phyloP scores from a whole-genome alignment of 2,888 invertebrate species.

The Rosalia funebris region DNA sequence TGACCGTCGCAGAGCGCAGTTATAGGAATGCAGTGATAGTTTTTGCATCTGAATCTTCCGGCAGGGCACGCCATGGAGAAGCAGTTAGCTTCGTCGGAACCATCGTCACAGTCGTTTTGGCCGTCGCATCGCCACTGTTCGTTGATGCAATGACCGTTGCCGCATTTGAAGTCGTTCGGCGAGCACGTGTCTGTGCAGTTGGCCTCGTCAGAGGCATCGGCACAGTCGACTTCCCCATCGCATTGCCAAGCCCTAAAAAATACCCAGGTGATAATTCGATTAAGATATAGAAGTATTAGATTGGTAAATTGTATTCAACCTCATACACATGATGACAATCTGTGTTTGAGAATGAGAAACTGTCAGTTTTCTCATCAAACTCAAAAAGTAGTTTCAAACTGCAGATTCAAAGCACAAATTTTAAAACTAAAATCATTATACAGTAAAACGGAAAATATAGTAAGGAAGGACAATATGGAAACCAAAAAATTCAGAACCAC shows the following conservation, averaged over 20 bases:
- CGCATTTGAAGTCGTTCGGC: conserved; percentile 64
- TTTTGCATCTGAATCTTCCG: conserved; percentile 61
- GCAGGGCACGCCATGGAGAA: conserved; percentile 64
- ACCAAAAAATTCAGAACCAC: too few relatives aligned
- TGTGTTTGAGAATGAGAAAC: too few relatives aligned
- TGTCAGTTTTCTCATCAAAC: too few relatives aligned
- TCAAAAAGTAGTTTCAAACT: too few relatives aligned
- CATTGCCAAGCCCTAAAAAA: conserved; percentile 44
- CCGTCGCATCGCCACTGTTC: conserved; percentile 74
- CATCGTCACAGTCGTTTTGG: conserved; percentile 71
- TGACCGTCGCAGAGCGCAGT: conserved; percentile 75
- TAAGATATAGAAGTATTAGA: too few relatives aligned
- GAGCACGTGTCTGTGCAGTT: conserved; percentile 72
- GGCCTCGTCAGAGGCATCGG: conserved; percentile 83
- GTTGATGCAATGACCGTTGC: conserved; percentile 67
- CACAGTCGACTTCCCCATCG: conserved; percentile 71
- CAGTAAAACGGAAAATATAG: too few relatives aligned
- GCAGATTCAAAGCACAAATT: too few relatives aligned
- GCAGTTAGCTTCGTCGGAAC: conserved; percentile 68
- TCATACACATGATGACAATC: too few relatives aligned
- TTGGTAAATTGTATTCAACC: too few relatives aligned
- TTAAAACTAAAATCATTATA: too few relatives aligned
- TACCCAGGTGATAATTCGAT: too few relatives aligned
- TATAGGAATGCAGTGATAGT: conserved; percentile 60
- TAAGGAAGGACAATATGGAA: too few relatives aligned